These are phyloP conservation scores for Scopus umbretta DNA, from an alignment of 2,113 vertebrate genomes.

Conservation along the genomic window DNA sequence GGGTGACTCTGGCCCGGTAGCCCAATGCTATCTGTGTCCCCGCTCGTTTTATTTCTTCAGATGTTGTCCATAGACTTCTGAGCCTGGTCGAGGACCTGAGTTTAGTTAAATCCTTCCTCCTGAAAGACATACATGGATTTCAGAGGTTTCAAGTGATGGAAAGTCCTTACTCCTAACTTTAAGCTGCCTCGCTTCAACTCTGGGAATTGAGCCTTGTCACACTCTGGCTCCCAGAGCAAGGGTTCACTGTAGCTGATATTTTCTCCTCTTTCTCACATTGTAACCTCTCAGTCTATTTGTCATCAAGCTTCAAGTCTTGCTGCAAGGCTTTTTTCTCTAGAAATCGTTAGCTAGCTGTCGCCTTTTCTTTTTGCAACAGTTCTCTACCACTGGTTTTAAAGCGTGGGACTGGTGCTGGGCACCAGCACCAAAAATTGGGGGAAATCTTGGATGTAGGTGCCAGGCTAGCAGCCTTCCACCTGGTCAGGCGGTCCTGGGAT, in stretches of 20 bases:
- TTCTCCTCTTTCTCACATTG: not conserved
- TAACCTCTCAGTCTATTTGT: not conserved
- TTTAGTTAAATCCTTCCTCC: not conserved
- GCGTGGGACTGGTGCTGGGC: fast-evolving
- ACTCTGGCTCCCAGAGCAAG: not conserved
- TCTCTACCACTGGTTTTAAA: not conserved
- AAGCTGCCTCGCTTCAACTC: not conserved
- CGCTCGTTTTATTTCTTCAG: not conserved
- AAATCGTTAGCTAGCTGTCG: not conserved
- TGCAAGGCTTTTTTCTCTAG: not conserved
- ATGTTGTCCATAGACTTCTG: not conserved
- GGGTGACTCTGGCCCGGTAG: not conserved
- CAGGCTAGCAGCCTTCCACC: not conserved
- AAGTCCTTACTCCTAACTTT: not conserved
- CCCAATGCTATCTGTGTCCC: not conserved
- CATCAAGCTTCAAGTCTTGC: not conserved
- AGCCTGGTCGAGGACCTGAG: not conserved
- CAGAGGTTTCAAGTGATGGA: not conserved
- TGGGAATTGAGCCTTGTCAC: not conserved
- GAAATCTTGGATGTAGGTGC: not conserved
- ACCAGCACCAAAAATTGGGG: not conserved
- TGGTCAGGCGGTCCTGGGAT: fast-evolving
- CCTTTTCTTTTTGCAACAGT: not conserved
- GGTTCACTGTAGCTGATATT: not conserved
- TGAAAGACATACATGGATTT: not conserved